phyloP scores from a whole-genome alignment of 1,140 invertebrate genomes.

The Saxidomus purpurata region DNA sequence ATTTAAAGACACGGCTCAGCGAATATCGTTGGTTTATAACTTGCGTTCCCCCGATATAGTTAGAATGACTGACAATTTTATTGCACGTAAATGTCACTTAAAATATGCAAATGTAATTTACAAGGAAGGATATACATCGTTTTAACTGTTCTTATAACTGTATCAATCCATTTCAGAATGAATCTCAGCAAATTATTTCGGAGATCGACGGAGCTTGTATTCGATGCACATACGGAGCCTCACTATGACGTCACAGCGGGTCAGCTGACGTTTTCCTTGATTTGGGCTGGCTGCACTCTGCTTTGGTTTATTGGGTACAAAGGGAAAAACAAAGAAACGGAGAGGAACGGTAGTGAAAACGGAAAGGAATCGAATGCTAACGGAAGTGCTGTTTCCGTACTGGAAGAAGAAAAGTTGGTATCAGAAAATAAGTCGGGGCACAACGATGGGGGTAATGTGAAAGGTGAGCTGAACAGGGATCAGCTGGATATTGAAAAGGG shows the following conservation, averaged over 20 bases:
- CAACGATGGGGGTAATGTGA: background rate
- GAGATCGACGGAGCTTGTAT: background rate
- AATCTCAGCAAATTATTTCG: background rate
- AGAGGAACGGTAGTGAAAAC: background rate
- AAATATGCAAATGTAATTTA: no score
- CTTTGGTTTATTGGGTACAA: slow-evolving; percentile 47
- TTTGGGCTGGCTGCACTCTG: slow-evolving; percentile 20
- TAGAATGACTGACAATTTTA: no score
- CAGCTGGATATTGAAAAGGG: slow-evolving; percentile 24
- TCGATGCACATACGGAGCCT: slow-evolving; percentile 69
- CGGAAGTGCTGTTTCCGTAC: background rate
- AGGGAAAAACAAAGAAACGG: background rate
- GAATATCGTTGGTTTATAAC: no score
- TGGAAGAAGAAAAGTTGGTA: background rate
- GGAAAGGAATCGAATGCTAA: background rate
- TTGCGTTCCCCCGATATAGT: no score
- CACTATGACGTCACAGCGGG: slow-evolving; percentile 70
- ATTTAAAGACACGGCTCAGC: no score
- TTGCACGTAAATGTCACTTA: no score
- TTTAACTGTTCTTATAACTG: no score
- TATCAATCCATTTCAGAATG: slow-evolving; percentile 38
- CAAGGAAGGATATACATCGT: no score
- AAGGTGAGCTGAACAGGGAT: background rate
- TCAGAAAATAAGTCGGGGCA: background rate
- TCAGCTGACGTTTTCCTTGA: slow-evolving; percentile 69